Base-by-base conservation (phyloP, 2,888 invertebrate genomes). In the Acleris literana region DNA sequence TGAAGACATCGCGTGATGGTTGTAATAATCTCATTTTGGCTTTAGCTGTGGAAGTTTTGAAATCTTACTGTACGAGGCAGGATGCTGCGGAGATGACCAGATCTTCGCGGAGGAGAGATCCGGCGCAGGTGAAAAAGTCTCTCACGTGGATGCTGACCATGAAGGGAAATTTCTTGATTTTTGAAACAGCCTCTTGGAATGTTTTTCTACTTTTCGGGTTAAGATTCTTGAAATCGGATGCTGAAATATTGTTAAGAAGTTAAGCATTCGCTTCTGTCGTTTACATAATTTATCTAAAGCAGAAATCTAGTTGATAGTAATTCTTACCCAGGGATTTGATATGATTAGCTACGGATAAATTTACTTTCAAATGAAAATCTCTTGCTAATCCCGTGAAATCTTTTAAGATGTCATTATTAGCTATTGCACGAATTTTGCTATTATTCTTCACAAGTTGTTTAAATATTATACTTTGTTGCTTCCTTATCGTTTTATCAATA, bases 61-160 rank as follows among this genome's bases (percentile, higher is more conserved):
- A 17, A 46, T 71, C 76, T 79, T 71, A 85, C 86, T 71, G 49
- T 58, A 80, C 76, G 16, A 86, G 69, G 55, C 85, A 85, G 0
- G 84, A 81, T 1, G 82, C 84, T 2, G 84, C 79, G 1, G 82
- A 81, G 63, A 86, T 72, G 33, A 85, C 69, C 55, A 84, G 60
- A 7, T 80, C 72, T 11, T 69, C 71, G 48, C 73, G 75, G 51
- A 85, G 71, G 57, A 84, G 75, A 53, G 82, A 77, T 5, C 83
- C 84, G 2, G 76, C 75, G 51, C 84, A 83, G 2, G 68, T 51
- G 55, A 81, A 84, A 20, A 71, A 53, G 0, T 68, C 71, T 54
- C 70, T 60, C 0, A 79, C 39, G 55, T 81, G 79, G 11, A 85
- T 25, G 68, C 80, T 81, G 5, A 62, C 84, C 3, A 83, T 17